These are phyloP conservation scores for Spilosoma lubricipeda DNA, from an alignment of 2,888 invertebrate genomes.

Conservation along the genomic window DNA sequence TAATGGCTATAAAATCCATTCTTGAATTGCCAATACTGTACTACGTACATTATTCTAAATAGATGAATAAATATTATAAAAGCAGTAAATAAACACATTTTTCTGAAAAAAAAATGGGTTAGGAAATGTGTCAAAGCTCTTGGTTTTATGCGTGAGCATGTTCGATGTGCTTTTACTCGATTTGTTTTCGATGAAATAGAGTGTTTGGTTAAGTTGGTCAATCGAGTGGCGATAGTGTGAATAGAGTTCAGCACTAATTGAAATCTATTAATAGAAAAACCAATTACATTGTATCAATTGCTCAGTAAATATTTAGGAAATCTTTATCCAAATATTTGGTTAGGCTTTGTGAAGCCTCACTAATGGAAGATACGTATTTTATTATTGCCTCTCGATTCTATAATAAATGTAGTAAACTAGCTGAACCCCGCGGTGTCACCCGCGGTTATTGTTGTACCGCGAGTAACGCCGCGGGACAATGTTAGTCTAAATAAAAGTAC, in stretches of 20 bases:
- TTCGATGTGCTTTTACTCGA: conserved; percentile 19
- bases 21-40: not conserved
- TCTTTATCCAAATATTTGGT: not conserved
- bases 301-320: not conserved
- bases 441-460: too few relatives aligned
- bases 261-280: conserved; percentile 5
- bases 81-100: not conserved
- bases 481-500: too few relatives aligned
- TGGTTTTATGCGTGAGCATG: conserved; percentile 27
- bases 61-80: not conserved
- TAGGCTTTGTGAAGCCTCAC: not conserved
- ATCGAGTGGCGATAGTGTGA: conserved; percentile 12
- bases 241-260: not conserved
- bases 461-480: too few relatives aligned
- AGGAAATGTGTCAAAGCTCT: conserved; percentile 18
- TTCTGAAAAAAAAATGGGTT: not conserved
- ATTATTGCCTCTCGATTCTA: not conserved
- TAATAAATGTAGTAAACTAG: not conserved
- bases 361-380: not conserved
- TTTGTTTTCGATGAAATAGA: conserved; percentile 28
- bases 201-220: conserved; percentile 9
- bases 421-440: too few relatives aligned
- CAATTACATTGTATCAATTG: not conserved
- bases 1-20: not conserved
- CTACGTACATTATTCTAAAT: not conserved